Percentiles rank a stretch among this genome's conserved stretches.
phyloP scores from a whole-genome alignment of 2,888 invertebrate genomes.

The Chaitophorus viminalis region DNA sequence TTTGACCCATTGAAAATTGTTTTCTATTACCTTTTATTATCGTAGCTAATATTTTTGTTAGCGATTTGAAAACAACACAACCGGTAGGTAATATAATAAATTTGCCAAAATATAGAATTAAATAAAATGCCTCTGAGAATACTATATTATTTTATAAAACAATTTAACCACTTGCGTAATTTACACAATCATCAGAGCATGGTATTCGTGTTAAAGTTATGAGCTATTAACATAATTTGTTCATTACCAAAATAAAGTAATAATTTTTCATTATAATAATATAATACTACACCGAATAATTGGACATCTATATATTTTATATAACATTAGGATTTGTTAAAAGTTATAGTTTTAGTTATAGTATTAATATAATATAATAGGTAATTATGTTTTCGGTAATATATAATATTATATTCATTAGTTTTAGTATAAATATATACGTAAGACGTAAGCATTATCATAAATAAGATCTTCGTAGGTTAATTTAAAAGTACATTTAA shows the following conservation, averaged over 20 bases:
- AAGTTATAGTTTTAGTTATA: background rate
- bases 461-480: background rate
- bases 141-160: background rate
- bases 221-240: conserved; percentile 51
- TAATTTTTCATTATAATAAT: conserved; percentile 3
- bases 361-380: background rate
- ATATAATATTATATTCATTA: background rate
- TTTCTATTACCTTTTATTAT: conserved; percentile 9
- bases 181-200: conserved; percentile 46
- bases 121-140: background rate
- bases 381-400: background rate
- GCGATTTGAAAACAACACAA: background rate
- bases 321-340: background rate
- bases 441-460: background rate
- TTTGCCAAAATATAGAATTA: background rate
- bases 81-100: background rate
- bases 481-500: background rate
- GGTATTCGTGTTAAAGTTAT: conserved; percentile 1
- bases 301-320: background rate
- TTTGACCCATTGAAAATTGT: conserved; percentile 46
- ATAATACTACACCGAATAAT: background rate
- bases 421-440: background rate
- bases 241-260: conserved; percentile 4
- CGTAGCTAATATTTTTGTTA: background rate
- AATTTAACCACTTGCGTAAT: conserved; percentile 28